Conservation (phyloP, 2,797 vertebrate species). For the Picus viridis region DNA sequence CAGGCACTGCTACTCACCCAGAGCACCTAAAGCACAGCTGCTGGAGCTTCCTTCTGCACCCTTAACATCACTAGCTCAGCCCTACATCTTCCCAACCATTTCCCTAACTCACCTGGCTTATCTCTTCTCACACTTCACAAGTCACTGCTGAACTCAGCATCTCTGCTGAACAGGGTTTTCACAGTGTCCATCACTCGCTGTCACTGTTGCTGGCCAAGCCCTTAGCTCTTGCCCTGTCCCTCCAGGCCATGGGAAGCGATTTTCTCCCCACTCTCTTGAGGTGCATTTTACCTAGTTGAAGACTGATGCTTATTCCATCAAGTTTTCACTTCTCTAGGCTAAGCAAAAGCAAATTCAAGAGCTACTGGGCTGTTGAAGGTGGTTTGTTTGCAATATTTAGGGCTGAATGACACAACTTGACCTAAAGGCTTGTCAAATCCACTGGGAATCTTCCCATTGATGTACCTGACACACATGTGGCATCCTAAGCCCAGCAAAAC, state of each 20-base stretch:
- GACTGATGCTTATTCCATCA: neutral
- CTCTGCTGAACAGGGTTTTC: neutral
- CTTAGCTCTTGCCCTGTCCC: neutral
- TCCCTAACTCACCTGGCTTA: neutral
- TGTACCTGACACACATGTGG: too few relatives aligned
- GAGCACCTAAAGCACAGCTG: neutral
- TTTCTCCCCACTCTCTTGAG: neutral
- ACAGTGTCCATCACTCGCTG: rapidly evolving
- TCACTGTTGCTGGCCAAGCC: neutral
- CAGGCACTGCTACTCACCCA: neutral
- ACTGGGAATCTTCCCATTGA: neutral
- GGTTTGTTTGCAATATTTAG: neutral
- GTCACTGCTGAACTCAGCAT: neutral
- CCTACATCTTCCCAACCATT: neutral
- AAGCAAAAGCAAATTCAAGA: neutral
- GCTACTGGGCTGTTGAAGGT: neutral
- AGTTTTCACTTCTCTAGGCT: neutral
- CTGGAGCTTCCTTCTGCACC: neutral
- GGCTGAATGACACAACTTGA: neutral
- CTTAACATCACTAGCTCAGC: neutral
- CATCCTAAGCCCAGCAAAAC: neutral
- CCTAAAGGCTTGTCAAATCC: neutral
- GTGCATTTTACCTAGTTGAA: neutral
- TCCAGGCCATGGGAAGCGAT: neutral
- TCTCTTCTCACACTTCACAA: neutral